Evolutionary conservation across 1,140 invertebrate species (phyloP).

Genomic region (Drosophila virilis): DNA sequence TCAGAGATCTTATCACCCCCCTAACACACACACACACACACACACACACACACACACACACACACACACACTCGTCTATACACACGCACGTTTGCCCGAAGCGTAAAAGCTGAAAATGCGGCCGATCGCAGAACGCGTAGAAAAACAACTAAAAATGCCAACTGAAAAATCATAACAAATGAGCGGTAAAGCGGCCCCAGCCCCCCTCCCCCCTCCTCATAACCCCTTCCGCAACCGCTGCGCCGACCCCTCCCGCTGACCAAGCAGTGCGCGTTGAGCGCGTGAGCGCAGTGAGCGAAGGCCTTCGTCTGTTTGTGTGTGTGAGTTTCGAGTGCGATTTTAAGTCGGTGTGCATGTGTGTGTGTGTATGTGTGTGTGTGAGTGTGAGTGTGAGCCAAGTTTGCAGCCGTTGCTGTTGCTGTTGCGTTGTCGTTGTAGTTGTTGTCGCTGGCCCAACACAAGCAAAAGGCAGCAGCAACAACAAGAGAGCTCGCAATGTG

Average conservation of each 20-base stretch:
- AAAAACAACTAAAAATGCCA: slow-evolving; percentile 80
- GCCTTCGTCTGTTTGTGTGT: neutral
- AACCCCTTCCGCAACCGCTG: neutral
- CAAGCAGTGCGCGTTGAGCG: slow-evolving; percentile 30
- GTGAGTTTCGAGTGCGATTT: slow-evolving; percentile 6
- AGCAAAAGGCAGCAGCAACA: neutral
- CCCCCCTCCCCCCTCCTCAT: neutral
- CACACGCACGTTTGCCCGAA: slow-evolving; percentile 21
- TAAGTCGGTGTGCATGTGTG: neutral
- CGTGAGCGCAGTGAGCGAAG: slow-evolving; percentile 25
- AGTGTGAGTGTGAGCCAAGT: slow-evolving; percentile 16
- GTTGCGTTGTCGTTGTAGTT: neutral
- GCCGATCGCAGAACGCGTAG: slow-evolving; percentile 80
- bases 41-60: neutral
- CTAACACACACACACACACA: slow-evolving; percentile 2
- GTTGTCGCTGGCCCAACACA: neutral
- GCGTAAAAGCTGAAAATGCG: slow-evolving; percentile 58
- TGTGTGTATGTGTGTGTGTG: neutral
- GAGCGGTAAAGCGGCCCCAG: slow-evolving; percentile 50
- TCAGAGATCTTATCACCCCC: slow-evolving; percentile 10
- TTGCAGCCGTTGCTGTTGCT: slow-evolving; percentile 5
- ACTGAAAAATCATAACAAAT: slow-evolving; percentile 82
- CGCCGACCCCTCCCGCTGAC: neutral
- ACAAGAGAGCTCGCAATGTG: slow-evolving; percentile 10
- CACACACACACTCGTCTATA: neutral